These are phyloP conservation scores for Oxycera nigricornis DNA, from an alignment of 2,888 invertebrate genomes.

Conservation along the genomic window DNA sequence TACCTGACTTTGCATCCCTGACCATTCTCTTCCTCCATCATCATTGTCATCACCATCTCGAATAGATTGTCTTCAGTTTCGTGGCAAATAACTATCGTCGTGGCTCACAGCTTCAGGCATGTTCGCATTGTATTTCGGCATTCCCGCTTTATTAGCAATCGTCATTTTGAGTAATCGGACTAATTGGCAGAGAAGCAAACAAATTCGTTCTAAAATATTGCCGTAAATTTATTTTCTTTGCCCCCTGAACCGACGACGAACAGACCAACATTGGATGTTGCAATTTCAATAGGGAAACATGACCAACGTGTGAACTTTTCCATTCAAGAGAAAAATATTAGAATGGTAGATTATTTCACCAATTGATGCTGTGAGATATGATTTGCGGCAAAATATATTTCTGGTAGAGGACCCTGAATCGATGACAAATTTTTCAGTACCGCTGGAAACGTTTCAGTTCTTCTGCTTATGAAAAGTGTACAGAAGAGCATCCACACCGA, in stretches of 20 bases:
- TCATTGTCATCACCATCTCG: background rate
- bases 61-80: background rate
- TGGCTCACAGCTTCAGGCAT: constrained; percentile 27
- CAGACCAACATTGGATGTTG: background rate
- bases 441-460: too few relatives aligned
- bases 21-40: background rate
- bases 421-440: too few relatives aligned
- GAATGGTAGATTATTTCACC: too few relatives aligned
- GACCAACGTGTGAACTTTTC: background rate
- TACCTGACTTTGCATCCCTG: too few relatives aligned
- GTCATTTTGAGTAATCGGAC: constrained; percentile 34
- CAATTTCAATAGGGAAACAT: background rate
- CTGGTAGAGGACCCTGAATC: too few relatives aligned
- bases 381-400: too few relatives aligned
- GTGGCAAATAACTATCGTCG: background rate
- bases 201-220: constrained; percentile 38
- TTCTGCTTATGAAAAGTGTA: too few relatives aligned
- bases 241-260: constrained; percentile 8
- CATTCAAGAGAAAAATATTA: too few relatives aligned
- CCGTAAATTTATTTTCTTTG: constrained; percentile 33
- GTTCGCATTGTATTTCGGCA: constrained; percentile 5
- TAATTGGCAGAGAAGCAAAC: constrained; percentile 40
- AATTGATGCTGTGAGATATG: too few relatives aligned
- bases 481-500: background rate
- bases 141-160: constrained; percentile 9